Conservation (phyloP, 2,888 invertebrate species). For the Oconnorella tubifera region DNA sequence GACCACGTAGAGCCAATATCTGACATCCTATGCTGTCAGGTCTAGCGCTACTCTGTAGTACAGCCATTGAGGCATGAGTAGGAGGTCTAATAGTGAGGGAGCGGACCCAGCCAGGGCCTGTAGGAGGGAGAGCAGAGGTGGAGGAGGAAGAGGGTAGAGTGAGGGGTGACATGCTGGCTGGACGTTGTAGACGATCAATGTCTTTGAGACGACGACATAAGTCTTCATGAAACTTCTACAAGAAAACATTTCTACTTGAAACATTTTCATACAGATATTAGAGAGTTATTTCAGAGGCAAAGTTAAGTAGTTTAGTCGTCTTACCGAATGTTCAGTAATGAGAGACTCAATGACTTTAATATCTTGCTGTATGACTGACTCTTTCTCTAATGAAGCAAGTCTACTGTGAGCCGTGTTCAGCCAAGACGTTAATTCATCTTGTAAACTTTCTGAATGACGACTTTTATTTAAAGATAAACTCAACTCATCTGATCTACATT, state of each 20-base stretch:
- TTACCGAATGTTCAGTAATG: background rate
- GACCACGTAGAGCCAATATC: slow-evolving; percentile 24
- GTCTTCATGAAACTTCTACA: slow-evolving; percentile 53
- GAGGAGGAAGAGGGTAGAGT: background rate
- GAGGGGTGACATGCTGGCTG: background rate
- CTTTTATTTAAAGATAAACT: background rate
- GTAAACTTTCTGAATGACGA: background rate
- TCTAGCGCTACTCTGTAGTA: background rate
- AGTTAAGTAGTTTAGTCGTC: background rate
- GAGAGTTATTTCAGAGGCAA: too few relatives aligned
- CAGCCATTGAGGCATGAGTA: background rate
- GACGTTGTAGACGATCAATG: slow-evolving; percentile 38
- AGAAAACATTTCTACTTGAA: too few relatives aligned
- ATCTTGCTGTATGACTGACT: background rate
- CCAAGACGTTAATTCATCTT: background rate
- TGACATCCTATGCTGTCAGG: background rate
- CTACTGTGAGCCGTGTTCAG: background rate
- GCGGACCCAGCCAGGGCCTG: background rate
- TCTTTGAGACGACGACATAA: slow-evolving; percentile 49
- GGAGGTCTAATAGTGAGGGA: background rate
- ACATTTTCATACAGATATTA: too few relatives aligned
- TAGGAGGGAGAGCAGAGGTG: background rate
- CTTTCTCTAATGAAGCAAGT: background rate
- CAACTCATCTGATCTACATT: background rate
- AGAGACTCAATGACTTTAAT: background rate